Evolutionary conservation across 2,888 invertebrate species (phyloP).

Genomic region (Nycteola revayana): DNA sequence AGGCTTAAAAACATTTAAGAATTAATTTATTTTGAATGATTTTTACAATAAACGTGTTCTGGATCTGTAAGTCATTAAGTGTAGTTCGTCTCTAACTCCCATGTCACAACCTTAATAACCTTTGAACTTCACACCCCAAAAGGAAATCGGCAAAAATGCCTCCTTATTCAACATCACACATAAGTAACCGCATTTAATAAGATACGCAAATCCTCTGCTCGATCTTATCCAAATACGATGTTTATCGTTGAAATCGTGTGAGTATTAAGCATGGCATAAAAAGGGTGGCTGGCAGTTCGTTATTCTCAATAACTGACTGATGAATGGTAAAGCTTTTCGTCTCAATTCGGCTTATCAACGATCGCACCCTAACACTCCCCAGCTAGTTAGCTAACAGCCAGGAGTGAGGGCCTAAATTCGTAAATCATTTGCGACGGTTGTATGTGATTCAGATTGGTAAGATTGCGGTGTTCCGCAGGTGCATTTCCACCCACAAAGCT

Average conservation of each 20-base stretch:
- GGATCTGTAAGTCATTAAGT: no score
- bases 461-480: conserved; percentile 62
- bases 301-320: conserved; percentile 76
- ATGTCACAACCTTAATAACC: background rate
- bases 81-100: no score
- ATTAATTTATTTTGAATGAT: no score
- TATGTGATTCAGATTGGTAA: conserved; percentile 55
- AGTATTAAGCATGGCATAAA: conserved; percentile 61
- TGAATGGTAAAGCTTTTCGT: conserved; percentile 73
- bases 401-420: conserved; percentile 49
- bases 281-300: conserved; percentile 62
- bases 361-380: conserved; percentile 60
- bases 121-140: conserved; percentile 7
- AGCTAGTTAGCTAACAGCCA: conserved; percentile 64
- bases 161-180: conserved; percentile 19
- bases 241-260: conserved; percentile 57
- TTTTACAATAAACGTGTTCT: no score
- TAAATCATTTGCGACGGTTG: conserved; percentile 72
- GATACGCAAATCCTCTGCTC: conserved; percentile 40
- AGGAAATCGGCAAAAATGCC: conserved; percentile 24
- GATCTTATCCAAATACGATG: conserved; percentile 45
- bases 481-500: conserved; percentile 56
- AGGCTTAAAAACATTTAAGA: no score
- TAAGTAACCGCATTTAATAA: conserved; percentile 26
- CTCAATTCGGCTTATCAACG: conserved; percentile 77